Conservation (phyloP, 2,888 invertebrate species). For the Deroplatys truncata region DNA sequence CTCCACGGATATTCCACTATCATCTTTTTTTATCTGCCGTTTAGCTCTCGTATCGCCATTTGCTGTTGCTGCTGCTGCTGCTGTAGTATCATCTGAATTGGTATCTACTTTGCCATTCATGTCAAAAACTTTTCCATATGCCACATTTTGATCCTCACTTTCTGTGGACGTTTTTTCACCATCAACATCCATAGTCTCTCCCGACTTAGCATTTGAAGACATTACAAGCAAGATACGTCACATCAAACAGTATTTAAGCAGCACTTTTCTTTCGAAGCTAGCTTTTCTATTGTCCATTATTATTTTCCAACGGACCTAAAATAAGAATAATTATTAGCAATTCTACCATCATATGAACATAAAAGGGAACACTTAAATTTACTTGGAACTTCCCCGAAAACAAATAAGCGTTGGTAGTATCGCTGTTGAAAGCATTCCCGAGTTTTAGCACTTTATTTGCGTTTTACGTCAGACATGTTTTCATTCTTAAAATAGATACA, state of each 20-base stretch:
- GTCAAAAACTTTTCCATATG: background rate
- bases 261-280: background rate
- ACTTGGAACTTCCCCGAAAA: too few relatives aligned
- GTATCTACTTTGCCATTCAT: background rate
- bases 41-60: constrained; percentile 10
- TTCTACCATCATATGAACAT: background rate
- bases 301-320: background rate
- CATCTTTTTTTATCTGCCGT: constrained; percentile 24
- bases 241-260: background rate
- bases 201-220: constrained; percentile 4
- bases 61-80: background rate
- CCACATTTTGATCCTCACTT: background rate
- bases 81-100: background rate
- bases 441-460: background rate
- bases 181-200: constrained; percentile 15
- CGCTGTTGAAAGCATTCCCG: too few relatives aligned
- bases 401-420: too few relatives aligned
- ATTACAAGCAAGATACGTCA: background rate
- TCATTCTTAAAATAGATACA: constrained; percentile 24
- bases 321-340: background rate
- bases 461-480: constrained; percentile 26
- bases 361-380: background rate
- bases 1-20: constrained; percentile 34
- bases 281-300: background rate
- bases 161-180: constrained; percentile 6